phyloP scores from a whole-genome alignment of 2,797 vertebrate species.

The Acipenser transmontanus region DNA sequence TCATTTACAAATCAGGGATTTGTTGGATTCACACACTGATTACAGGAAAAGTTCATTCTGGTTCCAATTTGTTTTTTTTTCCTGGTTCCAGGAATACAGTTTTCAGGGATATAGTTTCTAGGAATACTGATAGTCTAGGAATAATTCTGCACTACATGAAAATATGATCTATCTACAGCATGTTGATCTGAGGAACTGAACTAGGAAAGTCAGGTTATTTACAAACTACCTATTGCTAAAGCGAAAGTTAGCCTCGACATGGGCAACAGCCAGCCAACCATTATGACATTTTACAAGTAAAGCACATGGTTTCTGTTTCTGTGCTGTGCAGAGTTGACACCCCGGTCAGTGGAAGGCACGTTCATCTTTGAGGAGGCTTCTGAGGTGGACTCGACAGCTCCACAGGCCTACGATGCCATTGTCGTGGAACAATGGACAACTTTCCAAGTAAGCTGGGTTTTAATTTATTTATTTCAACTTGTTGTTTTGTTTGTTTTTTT shows the following conservation, averaged over 20 bases:
- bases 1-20: too few species aligned
- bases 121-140: too few species aligned
- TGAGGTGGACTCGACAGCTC: slow-evolving; percentile 59
- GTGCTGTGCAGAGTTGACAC: slow-evolving; percentile 66
- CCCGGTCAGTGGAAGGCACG: slow-evolving; percentile 78
- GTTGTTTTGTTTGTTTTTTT: too few species aligned
- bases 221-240: too few species aligned
- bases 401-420: slow-evolving; percentile 80
- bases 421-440: slow-evolving; percentile 96
- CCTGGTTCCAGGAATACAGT: too few species aligned
- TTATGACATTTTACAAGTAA: too few species aligned
- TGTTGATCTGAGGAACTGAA: neutral
- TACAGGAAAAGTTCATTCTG: too few species aligned
- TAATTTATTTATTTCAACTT: slow-evolving; percentile 6
- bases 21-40: too few species aligned
- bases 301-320: slow-evolving; percentile 9
- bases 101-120: too few species aligned
- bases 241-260: too few species aligned
- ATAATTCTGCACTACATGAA: neutral
- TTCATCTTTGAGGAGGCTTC: slow-evolving; percentile 90
- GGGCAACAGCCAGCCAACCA: too few species aligned
- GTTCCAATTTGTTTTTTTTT: too few species aligned
- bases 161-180: neutral
- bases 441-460: slow-evolving; percentile 72
- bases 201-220: neutral